phyloP scores from a whole-genome alignment of 2,888 invertebrate genomes.

The Macrosiphum euphorbiae region DNA sequence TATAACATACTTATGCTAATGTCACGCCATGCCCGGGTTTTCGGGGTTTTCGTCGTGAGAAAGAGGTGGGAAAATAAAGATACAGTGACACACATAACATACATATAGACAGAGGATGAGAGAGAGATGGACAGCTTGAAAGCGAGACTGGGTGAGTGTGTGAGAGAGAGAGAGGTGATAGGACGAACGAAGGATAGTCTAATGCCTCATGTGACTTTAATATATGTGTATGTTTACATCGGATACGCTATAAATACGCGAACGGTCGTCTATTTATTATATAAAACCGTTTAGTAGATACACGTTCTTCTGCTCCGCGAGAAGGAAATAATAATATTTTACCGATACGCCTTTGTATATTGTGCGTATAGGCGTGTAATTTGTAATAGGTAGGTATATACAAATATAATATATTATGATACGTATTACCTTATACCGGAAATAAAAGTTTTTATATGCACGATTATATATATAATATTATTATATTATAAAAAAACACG shows the following conservation, averaged over 20 bases:
- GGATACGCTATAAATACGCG: slow-evolving; percentile 12
- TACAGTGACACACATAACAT: neutral
- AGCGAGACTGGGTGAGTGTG: no score
- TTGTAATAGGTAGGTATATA: neutral
- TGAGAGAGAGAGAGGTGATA: neutral
- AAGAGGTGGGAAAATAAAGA: neutral
- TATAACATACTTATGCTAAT: slow-evolving; percentile 13
- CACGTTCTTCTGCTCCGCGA: neutral
- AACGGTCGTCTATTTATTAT: slow-evolving; percentile 11
- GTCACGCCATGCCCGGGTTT: neutral
- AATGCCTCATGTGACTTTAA: neutral
- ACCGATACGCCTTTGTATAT: slow-evolving; percentile 14
- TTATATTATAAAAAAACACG: neutral
- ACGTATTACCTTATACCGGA: neutral
- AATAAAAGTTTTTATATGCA: neutral
- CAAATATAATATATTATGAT: neutral
- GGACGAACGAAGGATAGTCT: neutral
- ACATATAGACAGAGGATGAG: neutral
- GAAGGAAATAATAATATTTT: slow-evolving; percentile 27
- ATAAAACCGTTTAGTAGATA: neutral
- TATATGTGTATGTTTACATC: neutral
- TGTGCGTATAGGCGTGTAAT: neutral
- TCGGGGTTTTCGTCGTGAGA: neutral
- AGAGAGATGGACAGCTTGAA: neutral
- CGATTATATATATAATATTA: neutral